These are phyloP conservation scores for Distichodus sexfasciatus DNA, from an alignment of 2,797 vertebrate species.

Conservation along the genomic window DNA sequence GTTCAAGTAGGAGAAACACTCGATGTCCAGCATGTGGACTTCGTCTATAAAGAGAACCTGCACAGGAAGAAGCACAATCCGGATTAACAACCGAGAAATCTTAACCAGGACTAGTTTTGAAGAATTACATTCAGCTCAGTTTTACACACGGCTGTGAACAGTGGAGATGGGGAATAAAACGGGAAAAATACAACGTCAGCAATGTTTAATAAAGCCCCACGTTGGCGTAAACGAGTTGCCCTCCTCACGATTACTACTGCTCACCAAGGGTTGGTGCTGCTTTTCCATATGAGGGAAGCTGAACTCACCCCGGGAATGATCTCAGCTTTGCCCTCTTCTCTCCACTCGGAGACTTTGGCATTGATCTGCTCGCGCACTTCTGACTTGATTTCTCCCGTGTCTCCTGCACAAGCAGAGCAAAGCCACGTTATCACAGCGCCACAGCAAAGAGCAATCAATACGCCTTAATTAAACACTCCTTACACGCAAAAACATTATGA, in stretches of 20 bases:
- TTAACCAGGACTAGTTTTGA: no score
- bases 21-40: constrained; percentile 97
- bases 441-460: not conserved
- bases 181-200: no score
- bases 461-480: not conserved
- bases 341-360: constrained; percentile 94
- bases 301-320: constrained; percentile 87
- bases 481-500: no score
- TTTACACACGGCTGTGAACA: no score
- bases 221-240: no score
- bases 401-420: constrained; percentile 71
- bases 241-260: no score
- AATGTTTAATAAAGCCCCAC: no score
- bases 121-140: no score
- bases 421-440: not conserved
- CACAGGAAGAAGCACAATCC: no score
- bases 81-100: no score
- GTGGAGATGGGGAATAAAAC: no score
- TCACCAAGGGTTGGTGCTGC: no score
- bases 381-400: constrained; percentile 93
- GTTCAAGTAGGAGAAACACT: constrained; percentile 95
- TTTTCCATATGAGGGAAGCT: not conserved
- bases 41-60: constrained; percentile 95
- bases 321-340: constrained; percentile 93
- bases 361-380: constrained; percentile 97